phyloP scores from a whole-genome alignment of 2,888 invertebrate species.

The Ceramica pisi region DNA sequence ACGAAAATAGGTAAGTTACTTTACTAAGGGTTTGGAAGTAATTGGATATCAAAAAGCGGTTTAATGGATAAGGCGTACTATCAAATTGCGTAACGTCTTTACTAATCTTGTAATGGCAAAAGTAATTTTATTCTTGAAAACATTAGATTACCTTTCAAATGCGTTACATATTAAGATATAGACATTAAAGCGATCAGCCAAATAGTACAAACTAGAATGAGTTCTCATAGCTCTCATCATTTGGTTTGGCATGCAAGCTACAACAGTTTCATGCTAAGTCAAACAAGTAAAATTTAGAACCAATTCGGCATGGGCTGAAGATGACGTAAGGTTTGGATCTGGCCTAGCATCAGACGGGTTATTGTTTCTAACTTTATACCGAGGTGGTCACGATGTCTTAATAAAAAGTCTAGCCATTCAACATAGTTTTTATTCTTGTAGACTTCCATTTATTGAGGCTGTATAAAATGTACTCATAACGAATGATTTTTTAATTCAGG shows the following conservation, averaged over 20 bases:
- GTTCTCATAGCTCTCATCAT: slow-evolving; percentile 24
- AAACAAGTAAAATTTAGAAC: slow-evolving; percentile 79
- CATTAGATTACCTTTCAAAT: background rate
- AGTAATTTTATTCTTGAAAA: background rate
- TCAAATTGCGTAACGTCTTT: slow-evolving; percentile 56
- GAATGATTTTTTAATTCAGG: slow-evolving; percentile 42
- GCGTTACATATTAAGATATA: background rate
- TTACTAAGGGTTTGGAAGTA: slow-evolving; percentile 68
- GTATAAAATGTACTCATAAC: slow-evolving; percentile 6
- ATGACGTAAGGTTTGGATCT: slow-evolving; percentile 78
- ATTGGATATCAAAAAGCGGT: slow-evolving; percentile 74
- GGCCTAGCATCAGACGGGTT: slow-evolving; percentile 67
- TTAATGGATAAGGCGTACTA: slow-evolving; percentile 59
- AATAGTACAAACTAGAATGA: slow-evolving; percentile 2
- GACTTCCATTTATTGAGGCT: slow-evolving; percentile 33
- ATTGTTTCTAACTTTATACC: slow-evolving; percentile 69
- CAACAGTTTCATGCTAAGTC: slow-evolving; percentile 67
- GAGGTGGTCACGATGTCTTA: slow-evolving; percentile 69
- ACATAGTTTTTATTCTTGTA: slow-evolving; percentile 36
- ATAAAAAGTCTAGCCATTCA: slow-evolving; percentile 64
- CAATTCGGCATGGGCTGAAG: slow-evolving; percentile 77
- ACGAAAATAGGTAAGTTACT: slow-evolving; percentile 78
- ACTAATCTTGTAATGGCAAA: slow-evolving; percentile 26
- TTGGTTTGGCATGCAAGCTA: slow-evolving; percentile 32
- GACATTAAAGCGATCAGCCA: background rate